Percentiles rank a stretch among this genome's conserved stretches.
phyloP scores from a whole-genome alignment of 2,113 vertebrate genomes.

The Ictalurus punctatus region DNA sequence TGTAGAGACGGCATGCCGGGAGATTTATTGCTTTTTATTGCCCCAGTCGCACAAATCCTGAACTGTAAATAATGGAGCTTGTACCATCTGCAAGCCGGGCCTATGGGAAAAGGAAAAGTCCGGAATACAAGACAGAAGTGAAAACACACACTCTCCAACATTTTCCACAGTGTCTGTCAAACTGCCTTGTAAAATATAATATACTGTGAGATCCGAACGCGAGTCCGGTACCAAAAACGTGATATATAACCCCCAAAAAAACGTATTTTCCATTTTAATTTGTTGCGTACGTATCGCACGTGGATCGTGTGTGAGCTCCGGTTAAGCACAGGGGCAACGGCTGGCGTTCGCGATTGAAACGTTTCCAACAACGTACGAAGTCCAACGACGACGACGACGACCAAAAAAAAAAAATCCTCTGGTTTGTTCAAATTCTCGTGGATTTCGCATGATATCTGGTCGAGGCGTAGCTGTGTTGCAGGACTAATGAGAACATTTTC shows the following conservation, averaged over 20 bases:
- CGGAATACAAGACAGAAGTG: conserved; percentile 19
- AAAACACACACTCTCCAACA: conserved; percentile 4
- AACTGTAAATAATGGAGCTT: conserved; percentile 52
- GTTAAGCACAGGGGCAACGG: background rate
- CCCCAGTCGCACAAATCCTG: conserved; percentile 49
- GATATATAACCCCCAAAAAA: background rate
- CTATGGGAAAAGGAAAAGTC: conserved; percentile 22
- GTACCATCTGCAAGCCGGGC: conserved; percentile 46
- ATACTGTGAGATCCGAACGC: background rate
- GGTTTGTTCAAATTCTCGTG: conserved; percentile 13
- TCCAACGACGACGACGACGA: too few relatives aligned
- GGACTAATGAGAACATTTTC: conserved; percentile 33
- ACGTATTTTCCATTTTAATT: background rate
- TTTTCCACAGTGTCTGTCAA: background rate
- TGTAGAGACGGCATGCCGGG: conserved; percentile 41
- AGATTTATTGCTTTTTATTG: conserved; percentile 57
- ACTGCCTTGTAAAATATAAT: background rate
- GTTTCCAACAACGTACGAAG: background rate
- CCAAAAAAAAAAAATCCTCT: background rate
- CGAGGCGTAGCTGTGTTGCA: conserved; percentile 8
- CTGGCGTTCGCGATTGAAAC: background rate
- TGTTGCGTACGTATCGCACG: background rate
- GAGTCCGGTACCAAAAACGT: background rate
- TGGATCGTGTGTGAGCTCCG: background rate
- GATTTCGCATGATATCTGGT: conserved; percentile 9